phyloP scores from a whole-genome alignment of 1,140 invertebrate genomes.

The Eupeodes corollae region DNA sequence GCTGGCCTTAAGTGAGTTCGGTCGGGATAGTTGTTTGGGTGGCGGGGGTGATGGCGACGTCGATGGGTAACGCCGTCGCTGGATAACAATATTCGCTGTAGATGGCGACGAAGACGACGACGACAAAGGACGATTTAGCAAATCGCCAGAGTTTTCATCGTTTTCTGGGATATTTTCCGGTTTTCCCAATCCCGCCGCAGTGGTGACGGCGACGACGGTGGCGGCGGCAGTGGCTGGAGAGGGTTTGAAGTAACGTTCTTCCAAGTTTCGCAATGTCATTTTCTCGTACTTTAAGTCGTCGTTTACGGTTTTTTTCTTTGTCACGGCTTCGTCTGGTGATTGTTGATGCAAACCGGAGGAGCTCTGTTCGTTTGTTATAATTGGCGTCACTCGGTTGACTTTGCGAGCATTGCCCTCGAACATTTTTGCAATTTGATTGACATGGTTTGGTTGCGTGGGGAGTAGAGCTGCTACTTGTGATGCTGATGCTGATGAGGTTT shows the following conservation, averaged over 20 bases:
- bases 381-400: slow-evolving; percentile 21
- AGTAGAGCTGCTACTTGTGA: not conserved
- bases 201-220: slow-evolving; percentile 7
- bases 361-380: slow-evolving; percentile 20
- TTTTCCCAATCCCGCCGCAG: slow-evolving; percentile 9
- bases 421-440: slow-evolving; percentile 32
- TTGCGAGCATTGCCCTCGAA: slow-evolving; percentile 20
- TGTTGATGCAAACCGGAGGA: not conserved
- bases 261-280: slow-evolving; percentile 1
- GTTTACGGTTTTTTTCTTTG: not conserved
- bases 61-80: too few relatives aligned
- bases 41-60: slow-evolving; percentile 13
- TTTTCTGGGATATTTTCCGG: not conserved
- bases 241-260: slow-evolving; percentile 18
- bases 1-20: slow-evolving; percentile 27
- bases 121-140: too few relatives aligned
- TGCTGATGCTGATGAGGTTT: too few relatives aligned
- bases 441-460: slow-evolving; percentile 20
- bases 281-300: slow-evolving; percentile 13
- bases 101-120: slow-evolving; percentile 14
- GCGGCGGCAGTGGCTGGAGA: slow-evolving; percentile 10
- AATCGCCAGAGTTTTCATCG: too few relatives aligned
- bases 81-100: too few relatives aligned
- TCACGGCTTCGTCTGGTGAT: not conserved
- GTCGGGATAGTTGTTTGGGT: slow-evolving; percentile 13